phyloP scores from a whole-genome alignment of 2,888 invertebrate genomes.

The Sacculina carcini region DNA sequence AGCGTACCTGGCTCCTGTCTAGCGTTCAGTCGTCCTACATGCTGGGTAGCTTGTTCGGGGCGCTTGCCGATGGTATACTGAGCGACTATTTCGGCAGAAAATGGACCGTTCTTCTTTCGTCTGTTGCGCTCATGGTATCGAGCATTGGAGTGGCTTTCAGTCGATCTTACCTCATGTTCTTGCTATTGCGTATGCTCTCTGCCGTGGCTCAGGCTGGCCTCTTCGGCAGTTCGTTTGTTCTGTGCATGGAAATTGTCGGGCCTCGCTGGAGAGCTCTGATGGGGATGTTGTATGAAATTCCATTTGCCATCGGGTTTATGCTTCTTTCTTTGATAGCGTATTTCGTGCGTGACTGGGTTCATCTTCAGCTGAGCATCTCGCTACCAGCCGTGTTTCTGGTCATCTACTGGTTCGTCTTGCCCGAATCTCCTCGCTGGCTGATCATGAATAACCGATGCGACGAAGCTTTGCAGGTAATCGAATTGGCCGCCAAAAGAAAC shows the following conservation, averaged over 20 bases:
- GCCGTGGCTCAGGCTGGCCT: constrained; percentile 9
- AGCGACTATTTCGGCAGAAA: constrained; percentile 14
- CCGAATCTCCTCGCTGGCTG: constrained; percentile 55
- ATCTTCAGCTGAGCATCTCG: constrained; percentile 37
- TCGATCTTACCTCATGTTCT: constrained; percentile 12
- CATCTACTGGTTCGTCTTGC: constrained; percentile 30
- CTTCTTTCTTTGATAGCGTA: constrained; percentile 35
- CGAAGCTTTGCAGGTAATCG: constrained; percentile 33
- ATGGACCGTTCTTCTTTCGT: constrained; percentile 11
- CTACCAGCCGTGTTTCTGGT: constrained; percentile 32
- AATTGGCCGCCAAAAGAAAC: constrained; percentile 31
- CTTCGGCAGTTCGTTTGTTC: constrained; percentile 10
- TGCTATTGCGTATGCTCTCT: constrained; percentile 12
- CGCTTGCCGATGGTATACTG: constrained; percentile 11
- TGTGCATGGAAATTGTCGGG: constrained; percentile 30
- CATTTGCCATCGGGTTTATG: constrained; percentile 40
- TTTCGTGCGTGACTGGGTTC: constrained; percentile 36
- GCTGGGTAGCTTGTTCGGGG: constrained; percentile 13
- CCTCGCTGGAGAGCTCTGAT: constrained; percentile 30
- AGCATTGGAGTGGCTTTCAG: constrained; percentile 12
- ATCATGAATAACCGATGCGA: constrained; percentile 35
- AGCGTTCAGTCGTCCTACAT: constrained; percentile 12
- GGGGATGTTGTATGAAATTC: constrained; percentile 38
- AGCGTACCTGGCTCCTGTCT: constrained; percentile 9
- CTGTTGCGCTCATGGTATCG: constrained; percentile 13